phyloP scores from a whole-genome alignment of 2,797 vertebrate species.

The Scarus forsteni region DNA sequence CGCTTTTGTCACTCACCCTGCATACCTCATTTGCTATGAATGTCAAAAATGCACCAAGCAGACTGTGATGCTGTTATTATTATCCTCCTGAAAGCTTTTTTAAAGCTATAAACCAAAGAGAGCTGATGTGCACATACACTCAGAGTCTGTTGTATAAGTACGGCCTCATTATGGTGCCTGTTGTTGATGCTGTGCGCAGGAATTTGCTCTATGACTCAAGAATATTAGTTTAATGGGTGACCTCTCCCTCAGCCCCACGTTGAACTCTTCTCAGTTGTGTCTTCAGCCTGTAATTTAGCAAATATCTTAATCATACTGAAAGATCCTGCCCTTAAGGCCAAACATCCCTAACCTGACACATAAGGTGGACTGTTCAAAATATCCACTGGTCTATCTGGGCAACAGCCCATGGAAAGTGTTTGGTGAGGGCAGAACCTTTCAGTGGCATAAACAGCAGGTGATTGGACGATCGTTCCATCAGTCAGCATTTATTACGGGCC shows the following conservation, averaged over 20 bases:
- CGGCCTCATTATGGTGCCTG: slow-evolving; percentile 25
- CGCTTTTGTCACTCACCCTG: slow-evolving; percentile 26
- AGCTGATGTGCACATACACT: slow-evolving; percentile 23
- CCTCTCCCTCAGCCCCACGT: slow-evolving; percentile 60
- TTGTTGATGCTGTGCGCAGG: slow-evolving; percentile 60
- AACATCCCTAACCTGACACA: not conserved
- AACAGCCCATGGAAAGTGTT: too few species aligned
- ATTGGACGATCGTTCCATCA: too few species aligned
- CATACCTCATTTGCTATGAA: slow-evolving; percentile 64
- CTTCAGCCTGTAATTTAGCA: slow-evolving; percentile 79
- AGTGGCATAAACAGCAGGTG: too few species aligned
- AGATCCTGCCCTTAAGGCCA: slow-evolving; percentile 59
- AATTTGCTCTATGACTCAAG: slow-evolving; percentile 73
- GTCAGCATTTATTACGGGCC: too few species aligned
- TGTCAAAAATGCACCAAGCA: slow-evolving; percentile 65
- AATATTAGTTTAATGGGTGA: slow-evolving; percentile 76
- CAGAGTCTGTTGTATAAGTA: slow-evolving; percentile 58
- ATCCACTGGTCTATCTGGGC: too few species aligned
- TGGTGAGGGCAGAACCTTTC: too few species aligned
- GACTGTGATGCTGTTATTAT: slow-evolving; percentile 69
- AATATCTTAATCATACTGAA: slow-evolving; percentile 70
- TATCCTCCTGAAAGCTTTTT: slow-evolving; percentile 67
- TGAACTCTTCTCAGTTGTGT: slow-evolving; percentile 70
- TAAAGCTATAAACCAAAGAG: slow-evolving; percentile 60
- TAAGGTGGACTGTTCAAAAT: too few species aligned